Evolutionary conservation across 30 jellyfish, hydroid and myxozoan genomes (phyloP), one percentile per base, ranked within the genome.

Genomic region (Cassiopea andromeda): DNA sequence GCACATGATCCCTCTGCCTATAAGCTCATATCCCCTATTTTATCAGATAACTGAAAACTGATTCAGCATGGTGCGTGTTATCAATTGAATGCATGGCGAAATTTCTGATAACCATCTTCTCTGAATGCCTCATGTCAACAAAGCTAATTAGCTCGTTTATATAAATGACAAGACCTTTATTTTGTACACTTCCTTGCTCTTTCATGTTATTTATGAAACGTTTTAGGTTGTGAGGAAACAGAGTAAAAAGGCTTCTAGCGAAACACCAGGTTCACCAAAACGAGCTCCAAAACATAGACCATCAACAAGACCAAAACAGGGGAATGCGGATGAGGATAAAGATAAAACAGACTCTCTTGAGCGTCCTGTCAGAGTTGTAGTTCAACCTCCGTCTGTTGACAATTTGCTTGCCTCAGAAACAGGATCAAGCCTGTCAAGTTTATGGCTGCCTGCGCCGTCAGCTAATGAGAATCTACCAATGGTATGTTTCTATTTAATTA

Each of bases 321-420:
- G 8, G 54, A n/a, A 85, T 19, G 60, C 59, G 46, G n/a, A 19
- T 44, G 79, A 87, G 57, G 88, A 69, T n/a, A 78, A 77, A 69
- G 89, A 66, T 48, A 77, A 83, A 44, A 83, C 94, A 59, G 96
- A 73, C 44, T 87, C 94, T 59, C 59, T 87, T 5, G 94, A 87
- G 73, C 80, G 90, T 27, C 96, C 91, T 19, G 86, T 70, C 18
- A 73, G 91, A 6, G 92, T 80, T 48, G 93, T 84, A 27, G 91
- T 93, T 2, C 97, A 89, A 85, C 97, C 93, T 54, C 96, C 98
- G 1, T 93, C 98, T 16, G 85, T 79, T 49, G 96, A 89, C 46
- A 89, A 89, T 48, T 78, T 88, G 46, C 81, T 85, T 1, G 97
- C 95, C 5, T 77, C 96, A 14, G 98, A 94, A 14, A 84, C 96